Evolutionary conservation across 2,888 invertebrate species (phyloP).

Genomic region (Amphipoea lucens): DNA sequence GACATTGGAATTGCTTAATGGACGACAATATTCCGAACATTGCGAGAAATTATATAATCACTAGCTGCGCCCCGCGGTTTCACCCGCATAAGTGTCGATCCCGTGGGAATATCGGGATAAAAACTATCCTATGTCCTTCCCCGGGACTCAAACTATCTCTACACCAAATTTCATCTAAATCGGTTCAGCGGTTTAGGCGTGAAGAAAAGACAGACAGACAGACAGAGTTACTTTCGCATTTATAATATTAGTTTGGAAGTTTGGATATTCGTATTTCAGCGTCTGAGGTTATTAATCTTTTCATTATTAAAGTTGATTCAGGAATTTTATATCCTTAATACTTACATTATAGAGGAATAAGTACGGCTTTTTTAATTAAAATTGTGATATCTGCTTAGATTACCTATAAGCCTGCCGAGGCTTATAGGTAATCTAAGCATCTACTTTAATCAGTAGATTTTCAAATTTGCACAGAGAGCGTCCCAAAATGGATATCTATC

Average conservation of each 20-base stretch:
- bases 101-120: too few relatives aligned
- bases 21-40: slow-evolving; percentile 33
- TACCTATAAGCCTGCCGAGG: background rate
- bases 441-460: background rate
- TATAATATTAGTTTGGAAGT: too few relatives aligned
- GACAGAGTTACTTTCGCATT: too few relatives aligned
- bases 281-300: slow-evolving; percentile 22
- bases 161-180: too few relatives aligned
- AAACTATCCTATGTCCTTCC: too few relatives aligned
- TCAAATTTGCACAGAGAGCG: background rate
- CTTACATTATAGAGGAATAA: background rate
- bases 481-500: background rate
- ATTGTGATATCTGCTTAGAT: background rate
- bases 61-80: too few relatives aligned
- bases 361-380: background rate
- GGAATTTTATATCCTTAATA: slow-evolving; percentile 9
- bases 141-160: too few relatives aligned
- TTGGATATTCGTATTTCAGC: slow-evolving; percentile 47
- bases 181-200: too few relatives aligned
- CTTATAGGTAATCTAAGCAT: background rate
- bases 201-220: too few relatives aligned
- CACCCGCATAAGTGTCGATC: too few relatives aligned
- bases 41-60: slow-evolving; percentile 57
- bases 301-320: slow-evolving; percentile 29
- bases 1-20: slow-evolving; percentile 35